Evolutionary conservation across 2,797 vertebrate species (phyloP).

Genomic region (Paguma larvata): DNA sequence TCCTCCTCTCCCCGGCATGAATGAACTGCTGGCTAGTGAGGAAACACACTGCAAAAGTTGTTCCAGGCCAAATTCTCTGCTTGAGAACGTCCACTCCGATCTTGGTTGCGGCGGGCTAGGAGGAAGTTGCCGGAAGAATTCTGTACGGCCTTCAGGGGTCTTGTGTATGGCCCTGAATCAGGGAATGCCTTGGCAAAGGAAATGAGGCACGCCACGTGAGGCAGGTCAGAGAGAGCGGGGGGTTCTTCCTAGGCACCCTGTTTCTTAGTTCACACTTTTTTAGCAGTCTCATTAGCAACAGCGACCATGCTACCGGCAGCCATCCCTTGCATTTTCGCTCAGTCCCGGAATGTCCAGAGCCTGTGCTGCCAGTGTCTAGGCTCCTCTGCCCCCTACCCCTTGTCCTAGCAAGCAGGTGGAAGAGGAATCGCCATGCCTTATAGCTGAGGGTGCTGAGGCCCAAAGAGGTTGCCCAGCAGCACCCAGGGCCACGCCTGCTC

Average conservation of each 20-base stretch:
- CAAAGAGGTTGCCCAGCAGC: background rate
- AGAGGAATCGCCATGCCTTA: background rate
- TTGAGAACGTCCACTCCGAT: background rate
- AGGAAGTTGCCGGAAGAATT: conserved; percentile 20
- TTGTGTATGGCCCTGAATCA: conserved; percentile 53
- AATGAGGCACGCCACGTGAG: background rate
- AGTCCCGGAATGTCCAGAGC: background rate
- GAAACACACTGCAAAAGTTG: conserved; percentile 40
- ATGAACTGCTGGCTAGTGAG: conserved; percentile 56
- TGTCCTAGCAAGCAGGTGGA: background rate
- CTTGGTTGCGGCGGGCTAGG: background rate
- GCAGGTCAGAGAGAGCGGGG: background rate
- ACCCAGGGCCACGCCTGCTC: background rate
- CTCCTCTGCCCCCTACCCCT: background rate
- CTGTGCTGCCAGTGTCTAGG: accelerated
- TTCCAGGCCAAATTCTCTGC: conserved; percentile 29
- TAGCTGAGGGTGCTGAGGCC: background rate
- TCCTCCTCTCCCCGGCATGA: conserved; percentile 67
- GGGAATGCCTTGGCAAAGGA: conserved; percentile 2
- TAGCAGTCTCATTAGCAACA: background rate
- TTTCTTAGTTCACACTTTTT: conserved; percentile 14
- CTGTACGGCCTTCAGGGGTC: conserved; percentile 8
- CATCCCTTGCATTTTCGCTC: background rate
- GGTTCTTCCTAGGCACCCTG: background rate
- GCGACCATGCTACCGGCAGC: background rate